These are phyloP conservation scores for Camponotus vicinus DNA, from an alignment of 1,140 invertebrate genomes.

Conservation along the genomic window DNA sequence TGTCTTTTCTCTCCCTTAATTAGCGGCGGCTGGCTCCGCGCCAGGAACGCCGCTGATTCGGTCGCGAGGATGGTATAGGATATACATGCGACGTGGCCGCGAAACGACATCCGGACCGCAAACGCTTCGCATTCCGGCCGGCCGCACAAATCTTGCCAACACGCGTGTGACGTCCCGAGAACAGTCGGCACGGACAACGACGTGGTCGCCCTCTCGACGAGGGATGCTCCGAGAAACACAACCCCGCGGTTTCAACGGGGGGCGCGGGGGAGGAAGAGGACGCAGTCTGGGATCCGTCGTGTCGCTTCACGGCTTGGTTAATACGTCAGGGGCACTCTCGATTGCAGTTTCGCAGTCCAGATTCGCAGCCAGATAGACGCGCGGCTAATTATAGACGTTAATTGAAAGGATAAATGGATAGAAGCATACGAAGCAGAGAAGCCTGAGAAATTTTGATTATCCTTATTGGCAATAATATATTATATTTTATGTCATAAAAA, in stretches of 20 bases:
- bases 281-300: slow-evolving; percentile 58
- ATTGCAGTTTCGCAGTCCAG: slow-evolving; percentile 56
- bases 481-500: slow-evolving; percentile 1
- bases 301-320: slow-evolving; percentile 69
- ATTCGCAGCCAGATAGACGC: slow-evolving; percentile 34
- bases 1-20: slow-evolving; percentile 62
- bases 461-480: not conserved
- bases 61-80: slow-evolving; percentile 34
- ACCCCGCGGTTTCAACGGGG: slow-evolving; percentile 59
- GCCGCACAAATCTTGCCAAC: slow-evolving; percentile 78
- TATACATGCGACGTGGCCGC: slow-evolving; percentile 7
- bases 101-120: slow-evolving; percentile 69
- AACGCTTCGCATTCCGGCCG: slow-evolving; percentile 76
- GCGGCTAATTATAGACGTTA: slow-evolving; percentile 44
- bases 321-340: slow-evolving; percentile 69
- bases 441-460: slow-evolving; percentile 34
- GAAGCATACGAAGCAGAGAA: not conserved
- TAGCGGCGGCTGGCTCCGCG: slow-evolving; percentile 63
- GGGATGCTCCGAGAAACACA: slow-evolving; percentile 52
- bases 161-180: slow-evolving; percentile 69
- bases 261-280: not conserved
- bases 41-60: slow-evolving; percentile 56
- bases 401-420: slow-evolving; percentile 35
- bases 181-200: slow-evolving; percentile 66
- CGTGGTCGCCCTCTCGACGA: slow-evolving; percentile 54